Evolutionary conservation across 2,113 vertebrate species (phyloP).

Genomic region (Pluvialis apricaria): DNA sequence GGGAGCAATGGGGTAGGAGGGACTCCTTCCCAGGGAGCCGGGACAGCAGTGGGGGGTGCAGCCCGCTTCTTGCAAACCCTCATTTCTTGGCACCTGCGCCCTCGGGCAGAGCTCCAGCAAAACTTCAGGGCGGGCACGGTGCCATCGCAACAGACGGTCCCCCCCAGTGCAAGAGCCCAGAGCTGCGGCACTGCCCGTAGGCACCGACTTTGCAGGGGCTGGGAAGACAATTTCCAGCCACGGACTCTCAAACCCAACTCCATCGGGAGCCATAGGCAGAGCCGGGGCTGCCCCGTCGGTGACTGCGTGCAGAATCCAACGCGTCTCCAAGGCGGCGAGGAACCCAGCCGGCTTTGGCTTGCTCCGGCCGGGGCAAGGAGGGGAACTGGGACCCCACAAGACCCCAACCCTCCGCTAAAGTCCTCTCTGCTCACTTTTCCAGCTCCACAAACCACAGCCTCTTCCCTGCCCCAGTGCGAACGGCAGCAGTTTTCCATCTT

Average conservation of each 20-base stretch:
- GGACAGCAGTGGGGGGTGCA: not conserved
- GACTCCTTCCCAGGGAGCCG: not conserved
- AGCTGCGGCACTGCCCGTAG: not conserved
- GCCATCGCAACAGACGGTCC: conserved; percentile 8
- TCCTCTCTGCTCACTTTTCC: not conserved
- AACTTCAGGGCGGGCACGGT: not conserved
- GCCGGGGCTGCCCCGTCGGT: rapidly evolving
- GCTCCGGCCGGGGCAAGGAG: not conserved
- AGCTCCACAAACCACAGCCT: not conserved
- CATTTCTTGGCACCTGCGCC: not conserved
- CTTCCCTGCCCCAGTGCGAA: not conserved
- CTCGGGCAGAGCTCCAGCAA: conserved; percentile 29
- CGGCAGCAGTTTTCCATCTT: not conserved
- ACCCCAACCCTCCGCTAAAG: not conserved
- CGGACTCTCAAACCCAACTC: not conserved
- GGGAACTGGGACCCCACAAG: not conserved
- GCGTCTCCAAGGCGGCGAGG: not conserved
- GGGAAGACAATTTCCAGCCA: not conserved
- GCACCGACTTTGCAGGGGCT: not conserved
- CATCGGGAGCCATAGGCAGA: rapidly evolving
- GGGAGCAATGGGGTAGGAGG: not conserved
- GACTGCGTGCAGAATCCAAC: rapidly evolving
- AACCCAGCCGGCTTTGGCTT: no score
- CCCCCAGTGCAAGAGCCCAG: not conserved
- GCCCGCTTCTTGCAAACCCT: not conserved